Conservation (phyloP, 2,113 vertebrate species). For the Macquaria australasica region DNA sequence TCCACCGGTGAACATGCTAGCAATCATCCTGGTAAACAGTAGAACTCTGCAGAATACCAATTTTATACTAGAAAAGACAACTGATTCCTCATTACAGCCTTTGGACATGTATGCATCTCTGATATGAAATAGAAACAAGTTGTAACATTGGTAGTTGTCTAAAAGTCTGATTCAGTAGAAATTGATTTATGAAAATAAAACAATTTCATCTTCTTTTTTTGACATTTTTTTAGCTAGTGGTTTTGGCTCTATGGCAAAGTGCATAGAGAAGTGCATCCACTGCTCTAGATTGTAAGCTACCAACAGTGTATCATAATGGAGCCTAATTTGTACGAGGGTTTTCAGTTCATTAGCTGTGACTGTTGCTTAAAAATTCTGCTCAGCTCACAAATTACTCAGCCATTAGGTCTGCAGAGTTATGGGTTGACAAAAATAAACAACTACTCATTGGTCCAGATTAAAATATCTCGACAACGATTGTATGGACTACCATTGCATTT, state of each 20-base stretch:
- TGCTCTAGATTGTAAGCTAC: slow-evolving; percentile 20
- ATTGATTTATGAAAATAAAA: neutral
- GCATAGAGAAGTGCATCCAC: no score
- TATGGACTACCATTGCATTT: no score
- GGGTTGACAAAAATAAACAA: slow-evolving; percentile 6
- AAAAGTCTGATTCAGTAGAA: neutral
- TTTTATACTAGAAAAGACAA: slow-evolving; percentile 21
- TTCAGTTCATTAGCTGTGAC: slow-evolving; percentile 49
- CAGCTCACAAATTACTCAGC: slow-evolving; percentile 36
- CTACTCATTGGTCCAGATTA: neutral
- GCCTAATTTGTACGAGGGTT: slow-evolving; percentile 31
- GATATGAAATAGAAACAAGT: neutral
- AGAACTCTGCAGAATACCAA: slow-evolving; percentile 19
- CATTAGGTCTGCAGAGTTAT: slow-evolving; percentile 31
- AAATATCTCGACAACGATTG: no score
- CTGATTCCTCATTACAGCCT: neutral
- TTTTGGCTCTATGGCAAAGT: no score
- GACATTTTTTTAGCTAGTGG: no score
- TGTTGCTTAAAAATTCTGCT: slow-evolving; percentile 36
- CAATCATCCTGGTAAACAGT: slow-evolving; percentile 32
- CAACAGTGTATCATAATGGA: slow-evolving; percentile 35
- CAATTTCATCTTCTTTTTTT: no score
- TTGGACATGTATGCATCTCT: neutral
- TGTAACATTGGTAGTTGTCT: neutral
- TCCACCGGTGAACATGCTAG: slow-evolving; percentile 6